phyloP scores from a whole-genome alignment of 2,888 invertebrate genomes.

The Apantesis nais region DNA sequence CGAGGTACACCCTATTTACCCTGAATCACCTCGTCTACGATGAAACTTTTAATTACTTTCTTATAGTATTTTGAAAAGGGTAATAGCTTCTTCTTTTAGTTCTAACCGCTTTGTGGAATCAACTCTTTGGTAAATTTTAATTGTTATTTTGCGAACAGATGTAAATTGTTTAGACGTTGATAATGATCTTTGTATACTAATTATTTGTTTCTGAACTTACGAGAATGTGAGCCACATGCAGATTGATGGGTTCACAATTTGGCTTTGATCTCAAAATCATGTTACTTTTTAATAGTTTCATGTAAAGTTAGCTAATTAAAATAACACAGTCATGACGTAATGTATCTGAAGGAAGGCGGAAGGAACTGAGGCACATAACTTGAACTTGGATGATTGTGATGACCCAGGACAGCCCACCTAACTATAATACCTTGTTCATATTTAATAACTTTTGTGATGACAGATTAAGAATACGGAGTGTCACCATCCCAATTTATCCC shows the following conservation, averaged over 20 bases:
- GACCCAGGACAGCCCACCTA: too few relatives aligned
- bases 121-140: conserved; percentile 45
- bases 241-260: not conserved
- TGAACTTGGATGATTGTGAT: too few relatives aligned
- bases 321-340: too few relatives aligned
- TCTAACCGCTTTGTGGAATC: conserved; percentile 51
- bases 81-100: conserved; percentile 58
- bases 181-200: conserved; percentile 27
- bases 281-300: not conserved
- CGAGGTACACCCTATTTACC: conserved; percentile 53
- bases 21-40: conserved; percentile 46
- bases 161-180: conserved; percentile 26
- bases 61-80: conserved; percentile 63
- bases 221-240: conserved; percentile 11
- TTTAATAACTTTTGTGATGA: too few relatives aligned
- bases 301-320: not conserved
- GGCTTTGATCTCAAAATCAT: not conserved
- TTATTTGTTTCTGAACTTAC: conserved; percentile 26
- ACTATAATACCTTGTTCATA: too few relatives aligned
- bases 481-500: too few relatives aligned
- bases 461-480: too few relatives aligned
- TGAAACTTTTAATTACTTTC: conserved; percentile 71
- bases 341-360: too few relatives aligned
- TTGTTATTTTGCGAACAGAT: conserved; percentile 38
- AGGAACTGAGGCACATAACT: too few relatives aligned